Percentiles rank a stretch among this genome's conserved stretches.
Conservation (phyloP, 2,797 vertebrate genomes). For the Coreius guichenoti region DNA sequence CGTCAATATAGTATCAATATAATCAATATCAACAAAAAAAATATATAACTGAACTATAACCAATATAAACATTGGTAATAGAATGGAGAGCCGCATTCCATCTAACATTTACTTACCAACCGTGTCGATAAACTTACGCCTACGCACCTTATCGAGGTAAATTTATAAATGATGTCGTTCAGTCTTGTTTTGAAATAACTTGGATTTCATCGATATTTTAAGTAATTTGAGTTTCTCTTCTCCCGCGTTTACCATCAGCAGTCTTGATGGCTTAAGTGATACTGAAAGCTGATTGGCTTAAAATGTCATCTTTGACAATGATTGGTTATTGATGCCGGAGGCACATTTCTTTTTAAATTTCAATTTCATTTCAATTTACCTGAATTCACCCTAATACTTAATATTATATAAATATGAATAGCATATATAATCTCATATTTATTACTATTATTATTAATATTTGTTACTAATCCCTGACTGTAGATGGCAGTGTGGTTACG, state of each 20-base stretch:
- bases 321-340: not conserved
- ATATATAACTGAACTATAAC: too few relatives aligned
- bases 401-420: not conserved
- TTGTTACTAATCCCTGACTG: conserved; percentile 21
- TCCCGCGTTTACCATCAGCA: not conserved
- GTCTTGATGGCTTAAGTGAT: not conserved
- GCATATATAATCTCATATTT: not conserved
- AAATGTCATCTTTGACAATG: not conserved
- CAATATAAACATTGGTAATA: not conserved
- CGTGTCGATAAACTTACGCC: not conserved
- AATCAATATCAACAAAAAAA: too few relatives aligned
- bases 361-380: not conserved
- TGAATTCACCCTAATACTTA: not conserved
- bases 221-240: not conserved
- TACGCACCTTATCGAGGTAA: too few relatives aligned
- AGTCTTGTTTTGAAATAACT: not conserved
- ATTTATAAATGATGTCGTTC: too few relatives aligned
- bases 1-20: not conserved
- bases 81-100: not conserved
- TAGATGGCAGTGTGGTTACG: conserved; percentile 49
- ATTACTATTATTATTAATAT: not conserved
- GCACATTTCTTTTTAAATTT: not conserved
- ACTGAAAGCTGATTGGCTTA: not conserved
- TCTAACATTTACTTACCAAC: not conserved
- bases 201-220: not conserved